Evolutionary conservation across 1,140 invertebrate species (phyloP).

Genomic region (Mylabris phalerata): DNA sequence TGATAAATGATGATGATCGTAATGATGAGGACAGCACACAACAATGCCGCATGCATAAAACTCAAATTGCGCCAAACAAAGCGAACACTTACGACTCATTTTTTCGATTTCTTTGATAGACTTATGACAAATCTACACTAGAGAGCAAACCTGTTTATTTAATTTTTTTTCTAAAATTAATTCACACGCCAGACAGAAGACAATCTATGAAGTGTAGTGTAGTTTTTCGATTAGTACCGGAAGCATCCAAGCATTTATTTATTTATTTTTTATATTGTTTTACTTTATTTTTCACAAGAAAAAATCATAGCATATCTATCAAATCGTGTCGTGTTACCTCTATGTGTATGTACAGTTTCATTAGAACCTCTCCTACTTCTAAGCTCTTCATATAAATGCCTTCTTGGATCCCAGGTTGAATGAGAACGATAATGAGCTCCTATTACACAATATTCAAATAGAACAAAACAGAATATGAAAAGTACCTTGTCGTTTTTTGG

Average conservation of each 20-base stretch:
- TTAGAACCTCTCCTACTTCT: slow-evolving; percentile 53
- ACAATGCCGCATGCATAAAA: no score
- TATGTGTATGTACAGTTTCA: slow-evolving; percentile 52
- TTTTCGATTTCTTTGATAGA: no score
- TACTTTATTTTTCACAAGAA: no score
- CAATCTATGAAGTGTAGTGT: slow-evolving; percentile 15
- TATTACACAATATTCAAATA: slow-evolving; percentile 31
- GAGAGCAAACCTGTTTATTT: slow-evolving; percentile 7
- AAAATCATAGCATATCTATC: no score
- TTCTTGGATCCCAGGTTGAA: slow-evolving; percentile 79
- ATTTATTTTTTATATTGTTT: no score
- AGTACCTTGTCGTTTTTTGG: slow-evolving; percentile 17
- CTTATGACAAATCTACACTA: not conserved
- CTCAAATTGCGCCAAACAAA: no score
- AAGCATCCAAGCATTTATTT: slow-evolving; percentile 18
- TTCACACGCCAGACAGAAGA: slow-evolving; percentile 12
- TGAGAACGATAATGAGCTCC: slow-evolving; percentile 51
- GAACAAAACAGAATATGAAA: slow-evolving; percentile 23
- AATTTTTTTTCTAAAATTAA: not conserved
- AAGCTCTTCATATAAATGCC: slow-evolving; percentile 81
- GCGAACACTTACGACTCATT: no score
- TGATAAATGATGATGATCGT: not conserved
- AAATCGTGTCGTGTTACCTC: slow-evolving; percentile 42
- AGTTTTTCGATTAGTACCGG: slow-evolving; percentile 4
- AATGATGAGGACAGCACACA: no score